Base-by-base conservation (phyloP, 2,888 invertebrate species). In the Myopa testacea region DNA sequence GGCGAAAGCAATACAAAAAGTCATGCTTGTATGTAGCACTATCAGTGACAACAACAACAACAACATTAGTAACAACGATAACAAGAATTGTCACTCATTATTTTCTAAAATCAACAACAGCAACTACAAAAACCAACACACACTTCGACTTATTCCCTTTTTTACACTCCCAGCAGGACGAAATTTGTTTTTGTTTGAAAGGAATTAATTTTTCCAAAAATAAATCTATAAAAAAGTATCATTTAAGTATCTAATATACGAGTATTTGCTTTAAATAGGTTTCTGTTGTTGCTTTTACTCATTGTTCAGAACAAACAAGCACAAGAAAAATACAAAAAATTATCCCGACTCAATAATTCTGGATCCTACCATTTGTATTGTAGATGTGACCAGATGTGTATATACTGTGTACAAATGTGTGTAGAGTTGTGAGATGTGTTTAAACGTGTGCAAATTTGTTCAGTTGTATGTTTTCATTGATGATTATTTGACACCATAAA, bases 1-100 rank as follows among this genome's bases (percentile, higher is more conserved):
- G 40, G 8, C 40, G 40, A 40, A 40, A 55, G 55, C 4, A 55
- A 82, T 83, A 50, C 83, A 78, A 73, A 80, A 81, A 81, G 77
- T 81, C 82, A 81, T 80, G 81, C 81, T 14, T 50, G 50, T 50
- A 50, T 10, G 50, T 14, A 50, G 50, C 10, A 16, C 55, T 55
- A 5, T 3, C 1, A 55, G 55, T 8, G 10, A 55, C 8, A 14
- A 50, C 14, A 50, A 8, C 50, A 14, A 55, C 6, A 12, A 50
- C 12, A 50, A 6, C 12, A 8, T 50, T 8, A 12, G 50, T 6
- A 50, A 12, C 50, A 50, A 6, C 50, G 50, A 14, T 10, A 50
- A 14, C 10, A 50, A 8, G 8, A 8, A 8, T 50, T 14, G 8
- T 6, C 26, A 26, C 26, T 26, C 26, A 26, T 26, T 26, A 26